Evolutionary conservation across 1,140 invertebrate genomes (phyloP), one percentile per base, ranked within the genome.

Genomic region (Centruroides vittatus): DNA sequence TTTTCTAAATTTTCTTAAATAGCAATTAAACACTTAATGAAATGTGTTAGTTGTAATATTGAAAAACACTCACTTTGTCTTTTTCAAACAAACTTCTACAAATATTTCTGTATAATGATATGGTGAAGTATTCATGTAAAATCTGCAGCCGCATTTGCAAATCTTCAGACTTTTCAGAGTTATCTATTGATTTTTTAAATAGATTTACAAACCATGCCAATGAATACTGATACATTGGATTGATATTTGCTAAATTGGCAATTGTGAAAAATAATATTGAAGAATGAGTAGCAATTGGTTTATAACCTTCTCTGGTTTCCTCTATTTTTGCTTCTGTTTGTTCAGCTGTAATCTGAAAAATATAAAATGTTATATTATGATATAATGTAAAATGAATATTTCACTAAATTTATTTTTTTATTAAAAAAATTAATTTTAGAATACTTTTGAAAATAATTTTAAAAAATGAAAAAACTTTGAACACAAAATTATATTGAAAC

Each of bases 161-260:
- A 59, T 86, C 82, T 41, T 94, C 90, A 1, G 86, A 83, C 70
- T 85, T 86, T 69, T 94, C 91, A 0, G 92, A 92, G 70, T 93
- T 90, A 68, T 96, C 92, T 61, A 97, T 95, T 5, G 88, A 83
- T 54, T 82, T 73, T 66, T 84, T 85, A 72, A 89, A 97, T 1
- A 97, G 77, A 70, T 88, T 90, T 67, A 96, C 87, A 74, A 95
- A 98, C 93, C 93, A 98, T 6, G 80, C 80, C 65, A 97, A 76
- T 4, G 93, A 96, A 74, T 95, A 79, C 65, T 78, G 76, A 84
- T 81, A 81, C 78, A 80, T 80, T 35, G 78, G 77, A 66, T 81
- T 78, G 55, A 81, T 76, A 61, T 78, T 77, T 8, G 76, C 75
- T 48, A 81, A 67, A 61, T 81, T 77, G 35, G 75, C 72, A 34